A percentile compares a stretch with the other conserved stretches of the same genome.
Evolutionary conservation across 2,797 vertebrate species (phyloP).

Genomic region (Cheirogaleus major): DNA sequence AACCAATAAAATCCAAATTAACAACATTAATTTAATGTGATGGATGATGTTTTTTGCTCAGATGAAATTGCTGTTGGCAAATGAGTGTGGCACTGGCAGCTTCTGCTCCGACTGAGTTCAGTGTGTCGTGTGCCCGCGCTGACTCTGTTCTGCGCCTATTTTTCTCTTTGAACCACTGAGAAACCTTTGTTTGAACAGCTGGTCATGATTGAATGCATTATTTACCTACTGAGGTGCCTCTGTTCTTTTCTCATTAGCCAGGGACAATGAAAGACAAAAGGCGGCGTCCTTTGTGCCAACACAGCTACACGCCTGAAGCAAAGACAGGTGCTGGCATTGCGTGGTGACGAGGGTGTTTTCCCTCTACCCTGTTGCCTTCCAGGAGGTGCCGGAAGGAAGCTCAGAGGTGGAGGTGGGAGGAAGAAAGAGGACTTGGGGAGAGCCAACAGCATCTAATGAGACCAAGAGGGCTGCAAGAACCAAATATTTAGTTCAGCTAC

Average conservation of each 20-base stretch:
- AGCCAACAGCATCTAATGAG: not conserved
- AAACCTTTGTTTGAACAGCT: constrained; percentile 57
- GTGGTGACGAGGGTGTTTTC: not conserved
- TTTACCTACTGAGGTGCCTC: not conserved
- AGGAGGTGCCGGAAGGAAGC: not conserved
- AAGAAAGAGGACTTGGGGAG: not conserved
- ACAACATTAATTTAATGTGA: constrained; percentile 13
- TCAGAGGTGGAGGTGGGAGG: not conserved
- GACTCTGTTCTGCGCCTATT: not conserved
- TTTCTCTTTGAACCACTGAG: not conserved
- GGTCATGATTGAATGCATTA: not conserved
- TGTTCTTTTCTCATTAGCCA: not conserved
- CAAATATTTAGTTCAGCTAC: not conserved
- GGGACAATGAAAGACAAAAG: not conserved
- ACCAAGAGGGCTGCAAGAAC: not conserved
- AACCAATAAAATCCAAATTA: constrained; percentile 55
- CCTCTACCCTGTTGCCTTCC: not conserved
- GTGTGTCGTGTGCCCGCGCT: not conserved
- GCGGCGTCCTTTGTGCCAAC: not conserved
- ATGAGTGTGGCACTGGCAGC: accelerated
- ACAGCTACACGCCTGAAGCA: not conserved
- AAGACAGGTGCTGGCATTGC: not conserved
- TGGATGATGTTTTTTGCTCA: not conserved
- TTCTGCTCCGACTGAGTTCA: not conserved
- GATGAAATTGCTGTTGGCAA: not conserved